Conservation (phyloP, 2,113 vertebrate species). For the Chaetodon auriga region DNA sequence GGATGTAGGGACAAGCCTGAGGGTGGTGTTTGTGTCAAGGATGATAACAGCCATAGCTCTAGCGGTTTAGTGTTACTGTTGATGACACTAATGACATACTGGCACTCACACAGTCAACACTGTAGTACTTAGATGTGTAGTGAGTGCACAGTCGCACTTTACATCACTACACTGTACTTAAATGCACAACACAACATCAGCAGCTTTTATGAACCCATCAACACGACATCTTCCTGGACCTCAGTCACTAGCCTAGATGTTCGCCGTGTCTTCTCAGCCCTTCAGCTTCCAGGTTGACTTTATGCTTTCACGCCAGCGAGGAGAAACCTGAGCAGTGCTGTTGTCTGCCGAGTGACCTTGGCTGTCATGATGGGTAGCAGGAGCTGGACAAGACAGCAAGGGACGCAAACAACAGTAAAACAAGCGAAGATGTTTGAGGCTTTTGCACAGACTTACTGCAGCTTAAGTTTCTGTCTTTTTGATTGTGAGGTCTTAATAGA, state of each 20-base stretch:
- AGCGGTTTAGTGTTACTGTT: conserved; percentile 17
- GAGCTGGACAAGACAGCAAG: neutral
- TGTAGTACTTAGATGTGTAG: conserved; percentile 13
- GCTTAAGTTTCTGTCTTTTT: too few relatives aligned
- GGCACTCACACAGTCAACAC: conserved; percentile 2
- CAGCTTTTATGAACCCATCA: conserved; percentile 4
- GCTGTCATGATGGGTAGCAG: conserved; percentile 1
- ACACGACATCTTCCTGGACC: neutral
- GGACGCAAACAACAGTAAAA: neutral
- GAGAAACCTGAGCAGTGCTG: conserved; percentile 22
- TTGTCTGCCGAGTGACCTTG: conserved; percentile 33
- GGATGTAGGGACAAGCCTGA: conserved; percentile 4
- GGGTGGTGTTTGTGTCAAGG: conserved; percentile 18
- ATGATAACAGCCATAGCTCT: conserved; percentile 7
- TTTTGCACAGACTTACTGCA: neutral
- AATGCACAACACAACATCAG: conserved; percentile 2
- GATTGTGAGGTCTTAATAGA: neutral
- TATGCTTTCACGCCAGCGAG: conserved; percentile 14
- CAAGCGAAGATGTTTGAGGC: neutral
- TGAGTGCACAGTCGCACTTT: neutral
- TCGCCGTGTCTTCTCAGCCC: conserved; percentile 10
- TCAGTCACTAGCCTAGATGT: neutral
- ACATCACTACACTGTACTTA: neutral
- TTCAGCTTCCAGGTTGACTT: conserved; percentile 14
- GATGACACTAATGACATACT: conserved; percentile 12